phyloP scores from a whole-genome alignment of 2,888 invertebrate genomes.

The Dolomedes plantarius region DNA sequence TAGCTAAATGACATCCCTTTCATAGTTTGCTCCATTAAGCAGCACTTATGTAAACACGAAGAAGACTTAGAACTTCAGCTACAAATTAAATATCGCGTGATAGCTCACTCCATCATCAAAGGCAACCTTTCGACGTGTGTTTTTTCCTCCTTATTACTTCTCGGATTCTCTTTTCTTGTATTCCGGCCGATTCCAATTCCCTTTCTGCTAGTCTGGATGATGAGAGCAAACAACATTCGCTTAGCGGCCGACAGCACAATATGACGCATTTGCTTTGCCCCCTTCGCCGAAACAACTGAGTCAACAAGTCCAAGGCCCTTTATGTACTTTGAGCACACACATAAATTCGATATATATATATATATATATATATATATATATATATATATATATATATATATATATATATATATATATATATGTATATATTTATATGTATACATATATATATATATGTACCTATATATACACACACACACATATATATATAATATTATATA shows the following conservation, averaged over 20 bases:
- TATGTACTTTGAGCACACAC: constrained; percentile 37
- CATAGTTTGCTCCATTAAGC: constrained; percentile 1
- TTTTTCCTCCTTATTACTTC: constrained; percentile 16
- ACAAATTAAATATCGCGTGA: constrained; percentile 35
- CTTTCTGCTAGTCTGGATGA: constrained; percentile 47
- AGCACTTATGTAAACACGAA: constrained; percentile 16
- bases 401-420: no score
- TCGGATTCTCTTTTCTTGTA: constrained; percentile 38
- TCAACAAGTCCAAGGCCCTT: constrained; percentile 46
- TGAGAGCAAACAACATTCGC: constrained; percentile 47
- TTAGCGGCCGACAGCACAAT: constrained; percentile 24
- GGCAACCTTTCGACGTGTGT: constrained; percentile 1
- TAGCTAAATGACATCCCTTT: constrained; percentile 1
- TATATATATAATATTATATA: no score
- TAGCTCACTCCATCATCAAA: constrained; percentile 9
- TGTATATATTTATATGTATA: no score
- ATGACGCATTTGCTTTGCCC: constrained; percentile 54
- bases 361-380: no score
- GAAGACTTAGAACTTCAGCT: not conserved
- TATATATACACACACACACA: no score
- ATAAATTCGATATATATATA: not conserved
- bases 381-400: no score
- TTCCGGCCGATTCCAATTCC: constrained; percentile 34
- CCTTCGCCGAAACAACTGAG: constrained; percentile 52
- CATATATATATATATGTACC: no score